Conservation (phyloP, 1,140 invertebrate genomes). For the Pinna nobilis region DNA sequence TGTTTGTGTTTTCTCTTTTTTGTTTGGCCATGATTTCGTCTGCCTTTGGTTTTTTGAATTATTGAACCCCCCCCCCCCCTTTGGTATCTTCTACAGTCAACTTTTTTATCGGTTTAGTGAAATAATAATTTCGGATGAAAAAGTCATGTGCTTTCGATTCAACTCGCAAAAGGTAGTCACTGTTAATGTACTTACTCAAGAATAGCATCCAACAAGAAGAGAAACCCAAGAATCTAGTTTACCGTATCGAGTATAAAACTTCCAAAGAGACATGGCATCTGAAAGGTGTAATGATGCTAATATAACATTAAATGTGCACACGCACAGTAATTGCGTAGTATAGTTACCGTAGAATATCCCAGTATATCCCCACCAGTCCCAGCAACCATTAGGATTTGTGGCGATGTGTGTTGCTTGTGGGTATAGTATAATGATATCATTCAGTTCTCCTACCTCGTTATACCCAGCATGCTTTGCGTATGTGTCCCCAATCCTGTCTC, state of each 20-base stretch:
- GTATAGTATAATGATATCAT: conserved; percentile 75
- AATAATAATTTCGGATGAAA: too few relatives aligned
- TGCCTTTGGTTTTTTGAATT: too few relatives aligned
- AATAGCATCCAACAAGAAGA: too few relatives aligned
- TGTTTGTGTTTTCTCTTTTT: background rate
- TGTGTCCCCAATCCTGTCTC: conserved; percentile 58
- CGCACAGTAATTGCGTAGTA: background rate
- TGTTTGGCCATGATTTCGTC: too few relatives aligned
- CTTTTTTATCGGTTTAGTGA: too few relatives aligned
- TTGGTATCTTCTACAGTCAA: too few relatives aligned
- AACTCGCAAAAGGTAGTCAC: too few relatives aligned
- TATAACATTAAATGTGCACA: background rate
- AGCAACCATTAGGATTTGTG: conserved; percentile 73
- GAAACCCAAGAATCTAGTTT: too few relatives aligned
- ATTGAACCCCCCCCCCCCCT: background rate
- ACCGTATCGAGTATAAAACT: background rate
- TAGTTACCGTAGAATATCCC: conserved; percentile 59
- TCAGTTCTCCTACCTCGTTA: conserved; percentile 74
- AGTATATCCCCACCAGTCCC: conserved; percentile 75
- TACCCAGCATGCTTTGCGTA: conserved; percentile 72
- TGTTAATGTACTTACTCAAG: too few relatives aligned
- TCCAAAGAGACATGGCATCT: background rate
- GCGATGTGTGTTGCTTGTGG: conserved; percentile 68
- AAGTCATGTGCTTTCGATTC: too few relatives aligned
- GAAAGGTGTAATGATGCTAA: background rate